These are phyloP conservation scores for Perithous albicinctus DNA, from an alignment of 2,888 invertebrate species.

Conservation along the genomic window DNA sequence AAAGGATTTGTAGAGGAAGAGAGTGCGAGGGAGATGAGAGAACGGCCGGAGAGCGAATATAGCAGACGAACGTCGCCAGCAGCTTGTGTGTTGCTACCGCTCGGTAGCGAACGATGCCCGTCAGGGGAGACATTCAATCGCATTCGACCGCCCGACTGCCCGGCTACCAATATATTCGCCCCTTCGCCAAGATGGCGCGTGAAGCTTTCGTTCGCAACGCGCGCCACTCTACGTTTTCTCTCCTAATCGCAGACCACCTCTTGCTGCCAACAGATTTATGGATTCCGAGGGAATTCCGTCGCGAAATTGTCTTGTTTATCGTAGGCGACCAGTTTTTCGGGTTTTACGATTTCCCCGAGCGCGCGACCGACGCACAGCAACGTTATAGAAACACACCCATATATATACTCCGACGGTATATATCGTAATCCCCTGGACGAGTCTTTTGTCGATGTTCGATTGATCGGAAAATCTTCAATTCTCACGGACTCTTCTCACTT, in stretches of 20 bases:
- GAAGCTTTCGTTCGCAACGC: slow-evolving; percentile 6
- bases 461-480: slow-evolving; percentile 68
- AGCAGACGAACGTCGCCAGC: slow-evolving; percentile 52
- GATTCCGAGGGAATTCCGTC: slow-evolving; percentile 82
- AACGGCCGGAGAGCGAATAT: slow-evolving; percentile 34
- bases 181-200: slow-evolving; percentile 67
- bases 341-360: slow-evolving; percentile 67
- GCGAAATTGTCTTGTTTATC: slow-evolving; percentile 84
- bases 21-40: slow-evolving; percentile 59
- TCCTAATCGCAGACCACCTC: slow-evolving; percentile 66
- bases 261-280: slow-evolving; percentile 79
- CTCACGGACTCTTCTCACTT: slow-evolving; percentile 30
- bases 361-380: slow-evolving; percentile 13
- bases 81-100: slow-evolving; percentile 44
- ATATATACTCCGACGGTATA: neutral
- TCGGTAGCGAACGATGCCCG: slow-evolving; percentile 77
- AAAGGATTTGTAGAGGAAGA: slow-evolving; percentile 34
- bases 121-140: slow-evolving; percentile 84
- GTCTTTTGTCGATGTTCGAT: slow-evolving; percentile 65
- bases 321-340: slow-evolving; percentile 63
- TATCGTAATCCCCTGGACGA: slow-evolving; percentile 33
- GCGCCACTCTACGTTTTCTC: slow-evolving; percentile 38
- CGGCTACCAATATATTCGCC: slow-evolving; percentile 59
- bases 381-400: slow-evolving; percentile 1
- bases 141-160: slow-evolving; percentile 76